phyloP scores from a whole-genome alignment of 2,797 vertebrate genomes.

The Holocentrus rufus region DNA sequence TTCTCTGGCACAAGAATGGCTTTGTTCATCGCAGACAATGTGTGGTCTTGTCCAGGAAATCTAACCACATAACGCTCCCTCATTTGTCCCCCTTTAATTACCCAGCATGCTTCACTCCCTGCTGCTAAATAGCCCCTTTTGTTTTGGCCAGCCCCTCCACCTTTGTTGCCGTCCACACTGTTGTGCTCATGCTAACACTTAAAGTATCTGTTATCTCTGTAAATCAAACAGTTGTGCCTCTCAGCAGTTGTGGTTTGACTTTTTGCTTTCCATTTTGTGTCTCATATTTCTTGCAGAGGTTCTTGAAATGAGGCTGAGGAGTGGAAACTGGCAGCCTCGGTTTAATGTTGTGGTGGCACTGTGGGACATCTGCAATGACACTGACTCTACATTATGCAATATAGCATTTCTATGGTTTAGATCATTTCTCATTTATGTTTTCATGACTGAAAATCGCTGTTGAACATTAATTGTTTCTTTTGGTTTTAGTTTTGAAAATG shows the following conservation, averaged over 20 bases:
- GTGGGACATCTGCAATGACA: neutral
- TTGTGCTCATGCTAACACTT: slow-evolving; percentile 32
- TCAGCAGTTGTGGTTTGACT: neutral
- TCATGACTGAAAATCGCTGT: too few species aligned
- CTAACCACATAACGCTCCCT: slow-evolving; percentile 61
- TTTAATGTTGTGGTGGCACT: neutral
- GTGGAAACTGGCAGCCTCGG: neutral
- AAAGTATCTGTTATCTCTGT: slow-evolving; percentile 9
- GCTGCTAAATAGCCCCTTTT: slow-evolving; percentile 66
- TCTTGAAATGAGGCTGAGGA: slow-evolving; percentile 48
- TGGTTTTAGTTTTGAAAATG: too few species aligned
- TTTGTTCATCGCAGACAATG: slow-evolving; percentile 73
- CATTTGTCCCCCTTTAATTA: slow-evolving; percentile 70
- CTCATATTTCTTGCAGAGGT: slow-evolving; percentile 68
- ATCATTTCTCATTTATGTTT: neutral
- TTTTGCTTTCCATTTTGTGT: neutral
- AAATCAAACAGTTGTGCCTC: neutral
- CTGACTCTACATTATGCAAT: neutral
- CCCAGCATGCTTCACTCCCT: slow-evolving; percentile 68
- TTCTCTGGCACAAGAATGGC: slow-evolving; percentile 64
- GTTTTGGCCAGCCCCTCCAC: slow-evolving; percentile 52
- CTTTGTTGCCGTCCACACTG: slow-evolving; percentile 61
- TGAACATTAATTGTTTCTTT: too few species aligned
- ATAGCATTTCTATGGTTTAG: neutral
- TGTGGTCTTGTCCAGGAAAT: slow-evolving; percentile 68